phyloP scores from a whole-genome alignment of 2,113 vertebrate genomes.

The Murina feae region DNA sequence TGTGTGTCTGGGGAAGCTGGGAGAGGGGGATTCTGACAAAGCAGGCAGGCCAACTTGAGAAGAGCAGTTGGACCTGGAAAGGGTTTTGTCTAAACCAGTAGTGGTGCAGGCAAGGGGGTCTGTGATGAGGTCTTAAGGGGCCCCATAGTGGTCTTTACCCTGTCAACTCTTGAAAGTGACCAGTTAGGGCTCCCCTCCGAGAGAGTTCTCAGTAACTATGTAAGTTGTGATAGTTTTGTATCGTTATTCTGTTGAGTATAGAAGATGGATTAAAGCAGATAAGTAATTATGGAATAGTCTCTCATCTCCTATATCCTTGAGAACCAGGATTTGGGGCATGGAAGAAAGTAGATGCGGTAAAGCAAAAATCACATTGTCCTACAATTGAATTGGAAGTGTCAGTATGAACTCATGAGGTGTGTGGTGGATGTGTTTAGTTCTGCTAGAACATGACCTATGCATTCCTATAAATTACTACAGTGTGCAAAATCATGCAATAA shows the following conservation, averaged over 20 bases:
- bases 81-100: neutral
- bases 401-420: neutral
- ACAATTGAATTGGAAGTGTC: neutral
- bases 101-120: fast-evolving
- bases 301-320: neutral
- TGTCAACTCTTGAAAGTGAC: neutral
- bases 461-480: neutral
- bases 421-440: neutral
- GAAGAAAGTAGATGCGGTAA: neutral
- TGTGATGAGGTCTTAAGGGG: neutral
- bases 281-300: neutral
- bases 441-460: neutral
- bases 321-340: neutral
- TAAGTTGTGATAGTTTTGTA: neutral
- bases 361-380: neutral
- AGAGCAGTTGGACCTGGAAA: neutral
- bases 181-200: neutral
- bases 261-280: neutral
- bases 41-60: neutral
- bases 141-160: neutral
- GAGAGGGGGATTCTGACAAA: neutral
- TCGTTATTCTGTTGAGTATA: neutral
- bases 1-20: neutral
- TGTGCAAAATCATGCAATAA: neutral
- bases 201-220: neutral